Conservation (phyloP, 2,113 vertebrate species). For the Grus americana region DNA sequence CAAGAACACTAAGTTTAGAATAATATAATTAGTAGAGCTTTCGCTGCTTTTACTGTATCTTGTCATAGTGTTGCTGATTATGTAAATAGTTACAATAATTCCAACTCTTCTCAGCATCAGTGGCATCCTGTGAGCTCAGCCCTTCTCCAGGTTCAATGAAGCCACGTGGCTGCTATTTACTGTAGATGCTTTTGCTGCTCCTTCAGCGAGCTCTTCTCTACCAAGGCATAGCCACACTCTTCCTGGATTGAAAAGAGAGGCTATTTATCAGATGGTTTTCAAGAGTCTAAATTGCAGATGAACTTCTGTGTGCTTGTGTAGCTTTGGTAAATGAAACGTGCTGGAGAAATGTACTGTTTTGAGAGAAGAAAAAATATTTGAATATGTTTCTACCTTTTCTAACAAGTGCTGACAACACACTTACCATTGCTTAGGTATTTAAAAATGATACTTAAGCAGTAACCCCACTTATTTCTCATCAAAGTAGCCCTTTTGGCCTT, state of each 20-base stretch:
- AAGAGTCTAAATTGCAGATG: background rate
- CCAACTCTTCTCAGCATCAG: background rate
- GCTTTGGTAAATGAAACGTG: background rate
- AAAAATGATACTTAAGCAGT: background rate
- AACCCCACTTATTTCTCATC: background rate
- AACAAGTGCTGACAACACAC: background rate
- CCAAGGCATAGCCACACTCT: background rate
- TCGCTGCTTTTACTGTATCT: background rate
- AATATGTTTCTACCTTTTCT: background rate
- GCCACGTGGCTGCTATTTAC: background rate
- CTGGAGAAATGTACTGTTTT: background rate
- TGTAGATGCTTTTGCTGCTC: background rate
- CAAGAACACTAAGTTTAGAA: background rate
- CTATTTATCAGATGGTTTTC: background rate
- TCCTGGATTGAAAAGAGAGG: background rate
- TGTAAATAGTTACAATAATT: conserved; percentile 20
- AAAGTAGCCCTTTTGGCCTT: background rate
- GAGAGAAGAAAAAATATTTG: background rate
- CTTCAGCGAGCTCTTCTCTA: background rate
- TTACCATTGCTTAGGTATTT: background rate
- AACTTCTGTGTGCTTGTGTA: background rate
- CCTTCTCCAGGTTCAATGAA: background rate
- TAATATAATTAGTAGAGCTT: background rate
- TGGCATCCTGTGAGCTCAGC: background rate
- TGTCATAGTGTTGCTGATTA: background rate